These are phyloP conservation scores for Prionace glauca DNA, from an alignment of 2,797 vertebrate species.

Conservation along the genomic window DNA sequence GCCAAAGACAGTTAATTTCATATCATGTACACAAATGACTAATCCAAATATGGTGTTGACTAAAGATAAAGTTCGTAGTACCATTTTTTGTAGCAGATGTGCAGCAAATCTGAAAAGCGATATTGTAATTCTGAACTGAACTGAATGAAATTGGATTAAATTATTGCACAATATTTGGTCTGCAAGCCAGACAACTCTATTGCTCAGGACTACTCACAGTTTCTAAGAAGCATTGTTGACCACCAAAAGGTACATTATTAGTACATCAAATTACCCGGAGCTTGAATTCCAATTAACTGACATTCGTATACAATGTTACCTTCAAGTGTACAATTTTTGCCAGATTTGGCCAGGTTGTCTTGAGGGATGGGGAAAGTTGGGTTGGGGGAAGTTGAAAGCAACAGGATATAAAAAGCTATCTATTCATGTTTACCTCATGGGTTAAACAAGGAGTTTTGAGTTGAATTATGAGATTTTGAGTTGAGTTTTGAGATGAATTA, in stretches of 20 bases:
- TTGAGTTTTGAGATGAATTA: background rate
- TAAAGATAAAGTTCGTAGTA: conserved; percentile 45
- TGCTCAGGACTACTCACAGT: background rate
- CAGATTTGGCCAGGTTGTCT: background rate
- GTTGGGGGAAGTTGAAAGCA: background rate
- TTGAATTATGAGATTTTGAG: background rate
- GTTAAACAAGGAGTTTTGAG: background rate
- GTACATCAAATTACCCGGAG: background rate
- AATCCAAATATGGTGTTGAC: conserved; percentile 47
- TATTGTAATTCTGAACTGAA: too few relatives aligned
- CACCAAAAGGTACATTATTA: background rate
- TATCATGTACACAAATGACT: conserved; percentile 49
- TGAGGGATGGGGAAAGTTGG: background rate
- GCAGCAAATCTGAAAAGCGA: background rate
- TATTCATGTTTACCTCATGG: background rate
- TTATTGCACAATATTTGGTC: background rate
- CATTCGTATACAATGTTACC: background rate
- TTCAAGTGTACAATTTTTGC: background rate
- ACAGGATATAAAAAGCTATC: background rate
- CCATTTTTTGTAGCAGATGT: background rate
- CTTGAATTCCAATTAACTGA: background rate
- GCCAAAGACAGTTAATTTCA: conserved; percentile 44
- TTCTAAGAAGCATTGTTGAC: background rate
- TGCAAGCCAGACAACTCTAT: background rate
- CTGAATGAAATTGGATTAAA: background rate